Percentiles rank a stretch among this genome's conserved stretches.
phyloP scores from a whole-genome alignment of 2,888 invertebrate genomes.

The Xanthorhoe designata region DNA sequence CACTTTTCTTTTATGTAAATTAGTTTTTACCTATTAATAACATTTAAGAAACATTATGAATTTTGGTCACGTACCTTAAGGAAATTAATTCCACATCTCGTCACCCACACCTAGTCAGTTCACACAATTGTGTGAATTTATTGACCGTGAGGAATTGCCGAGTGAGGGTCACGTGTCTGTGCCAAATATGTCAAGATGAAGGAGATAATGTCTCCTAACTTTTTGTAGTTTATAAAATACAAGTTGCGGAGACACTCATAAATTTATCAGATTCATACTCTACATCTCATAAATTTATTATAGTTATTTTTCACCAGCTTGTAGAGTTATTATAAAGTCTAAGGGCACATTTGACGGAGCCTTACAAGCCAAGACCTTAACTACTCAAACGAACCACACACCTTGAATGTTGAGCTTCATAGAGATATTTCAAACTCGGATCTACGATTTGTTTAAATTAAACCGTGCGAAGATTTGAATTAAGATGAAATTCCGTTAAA shows the following conservation, averaged over 20 bases:
- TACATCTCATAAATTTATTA: too few relatives aligned
- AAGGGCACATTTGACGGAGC: background rate
- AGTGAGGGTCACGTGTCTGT: slow-evolving; percentile 25
- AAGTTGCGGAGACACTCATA: too few relatives aligned
- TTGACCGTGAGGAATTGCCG: slow-evolving; percentile 27
- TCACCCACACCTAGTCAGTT: slow-evolving; percentile 8
- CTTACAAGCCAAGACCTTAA: background rate
- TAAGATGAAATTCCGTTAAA: slow-evolving; percentile 2
- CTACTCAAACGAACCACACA: background rate
- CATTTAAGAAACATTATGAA: background rate
- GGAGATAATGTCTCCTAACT: background rate
- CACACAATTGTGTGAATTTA: slow-evolving; percentile 33
- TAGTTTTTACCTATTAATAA: too few relatives aligned
- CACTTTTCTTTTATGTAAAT: too few relatives aligned
- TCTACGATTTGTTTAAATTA: background rate
- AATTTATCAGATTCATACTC: too few relatives aligned
- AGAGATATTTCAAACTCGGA: background rate
- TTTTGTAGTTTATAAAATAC: too few relatives aligned
- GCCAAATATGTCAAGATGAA: background rate
- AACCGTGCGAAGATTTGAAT: slow-evolving; percentile 8
- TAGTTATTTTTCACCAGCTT: too few relatives aligned
- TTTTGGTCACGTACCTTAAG: slow-evolving; percentile 8
- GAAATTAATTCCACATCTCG: slow-evolving; percentile 30
- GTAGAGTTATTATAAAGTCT: background rate
- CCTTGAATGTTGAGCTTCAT: background rate